These are phyloP conservation scores for Thunnus thynnus DNA, from an alignment of 2,113 vertebrate species.

Conservation along the genomic window DNA sequence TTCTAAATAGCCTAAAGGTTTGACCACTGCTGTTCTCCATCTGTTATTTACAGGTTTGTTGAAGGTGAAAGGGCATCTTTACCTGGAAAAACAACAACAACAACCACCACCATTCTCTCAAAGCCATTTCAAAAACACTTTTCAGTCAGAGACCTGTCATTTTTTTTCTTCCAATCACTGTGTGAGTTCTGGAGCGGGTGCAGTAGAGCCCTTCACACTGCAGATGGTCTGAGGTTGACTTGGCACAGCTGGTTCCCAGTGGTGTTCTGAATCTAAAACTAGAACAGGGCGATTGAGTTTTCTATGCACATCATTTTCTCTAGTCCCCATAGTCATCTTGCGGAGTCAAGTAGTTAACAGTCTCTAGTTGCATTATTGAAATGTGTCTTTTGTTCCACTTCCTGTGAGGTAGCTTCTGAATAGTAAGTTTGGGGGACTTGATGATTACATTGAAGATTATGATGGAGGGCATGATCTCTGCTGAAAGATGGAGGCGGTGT, in stretches of 20 bases:
- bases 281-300: constrained; percentile 53
- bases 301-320: constrained; percentile 53
- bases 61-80: not conserved
- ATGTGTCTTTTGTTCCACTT: constrained; percentile 53
- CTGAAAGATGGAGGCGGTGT: constrained; percentile 30
- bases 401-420: constrained; percentile 36
- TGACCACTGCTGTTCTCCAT: not conserved
- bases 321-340: constrained; percentile 45
- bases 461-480: not conserved
- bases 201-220: constrained; percentile 27
- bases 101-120: not conserved
- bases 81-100: not conserved
- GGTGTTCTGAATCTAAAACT: constrained; percentile 54
- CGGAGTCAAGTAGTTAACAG: constrained; percentile 53
- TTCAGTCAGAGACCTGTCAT: not conserved
- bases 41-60: constrained; percentile 19
- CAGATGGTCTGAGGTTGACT: constrained; percentile 59
- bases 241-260: constrained; percentile 56
- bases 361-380: constrained; percentile 52
- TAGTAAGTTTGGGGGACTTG: constrained; percentile 4
- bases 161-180: constrained; percentile 1
- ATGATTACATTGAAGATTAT: constrained; percentile 33
- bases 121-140: constrained; percentile 8
- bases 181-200: constrained; percentile 11
- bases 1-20: constrained; percentile 1